Conservation (phyloP, 2,888 invertebrate genomes). For the Acrocyrtus sp. region DNA sequence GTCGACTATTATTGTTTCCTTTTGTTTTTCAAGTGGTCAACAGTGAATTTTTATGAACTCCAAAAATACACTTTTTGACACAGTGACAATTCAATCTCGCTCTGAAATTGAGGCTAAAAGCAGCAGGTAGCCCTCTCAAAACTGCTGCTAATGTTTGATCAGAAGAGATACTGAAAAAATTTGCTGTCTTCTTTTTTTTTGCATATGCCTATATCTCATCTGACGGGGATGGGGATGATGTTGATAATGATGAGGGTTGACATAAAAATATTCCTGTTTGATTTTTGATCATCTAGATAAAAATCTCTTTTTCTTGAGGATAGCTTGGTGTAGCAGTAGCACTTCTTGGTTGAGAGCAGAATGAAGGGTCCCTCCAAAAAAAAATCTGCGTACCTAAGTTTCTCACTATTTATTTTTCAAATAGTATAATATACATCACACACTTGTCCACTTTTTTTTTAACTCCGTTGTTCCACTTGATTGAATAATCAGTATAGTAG, state of each 20-base stretch:
- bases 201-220: background rate
- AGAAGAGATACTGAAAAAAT: no score
- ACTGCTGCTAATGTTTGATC: constrained; percentile 14
- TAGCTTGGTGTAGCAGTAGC: no score
- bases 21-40: constrained; percentile 6
- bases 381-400: no score
- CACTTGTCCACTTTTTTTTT: constrained; percentile 27
- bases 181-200: no score
- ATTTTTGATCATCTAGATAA: no score
- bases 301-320: no score
- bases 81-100: background rate
- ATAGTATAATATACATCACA: no score
- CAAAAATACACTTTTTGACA: constrained; percentile 21
- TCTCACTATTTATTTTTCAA: no score
- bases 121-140: constrained; percentile 28
- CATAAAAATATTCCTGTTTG: constrained; percentile 44
- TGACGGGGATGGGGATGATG: constrained; percentile 12
- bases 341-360: no score
- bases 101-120: constrained; percentile 16
- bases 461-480: constrained; percentile 30
- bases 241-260: constrained; percentile 26
- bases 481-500: constrained; percentile 15
- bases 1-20: no score
- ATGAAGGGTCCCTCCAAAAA: no score
- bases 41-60: constrained; percentile 19